phyloP scores from a whole-genome alignment of 2,888 invertebrate genomes.

The Athalia circularis region DNA sequence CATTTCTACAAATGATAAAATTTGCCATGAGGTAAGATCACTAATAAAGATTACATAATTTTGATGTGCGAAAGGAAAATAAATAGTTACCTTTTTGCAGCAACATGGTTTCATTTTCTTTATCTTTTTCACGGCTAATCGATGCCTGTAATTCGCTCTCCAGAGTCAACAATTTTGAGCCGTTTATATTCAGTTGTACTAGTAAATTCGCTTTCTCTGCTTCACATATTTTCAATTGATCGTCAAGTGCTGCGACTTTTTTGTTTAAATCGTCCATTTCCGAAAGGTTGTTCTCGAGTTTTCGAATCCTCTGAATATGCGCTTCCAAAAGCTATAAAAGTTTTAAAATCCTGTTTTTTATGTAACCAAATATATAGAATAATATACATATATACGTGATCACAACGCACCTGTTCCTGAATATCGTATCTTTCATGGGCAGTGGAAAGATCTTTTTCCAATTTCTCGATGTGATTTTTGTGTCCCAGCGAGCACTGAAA shows the following conservation, averaged over 20 bases:
- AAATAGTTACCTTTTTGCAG: constrained; percentile 62
- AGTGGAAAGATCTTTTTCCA: constrained; percentile 36
- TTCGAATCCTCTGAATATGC: constrained; percentile 48
- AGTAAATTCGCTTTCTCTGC: constrained; percentile 49
- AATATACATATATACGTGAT: background rate
- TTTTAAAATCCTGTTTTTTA: background rate
- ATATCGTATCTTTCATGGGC: constrained; percentile 34
- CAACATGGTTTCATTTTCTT: constrained; percentile 63
- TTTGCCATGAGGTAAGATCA: background rate
- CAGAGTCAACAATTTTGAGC: constrained; percentile 47
- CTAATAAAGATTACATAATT: background rate
- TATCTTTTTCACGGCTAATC: constrained; percentile 59
- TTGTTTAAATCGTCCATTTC: constrained; percentile 40
- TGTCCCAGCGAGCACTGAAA: constrained; percentile 19
- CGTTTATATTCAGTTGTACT: constrained; percentile 42
- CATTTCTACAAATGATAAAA: constrained; percentile 53
- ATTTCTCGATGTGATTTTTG: constrained; percentile 5
- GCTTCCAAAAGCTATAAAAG: constrained; percentile 51
- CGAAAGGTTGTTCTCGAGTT: constrained; percentile 51
- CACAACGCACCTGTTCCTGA: constrained; percentile 29
- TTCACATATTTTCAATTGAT: constrained; percentile 51
- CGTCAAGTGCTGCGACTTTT: constrained; percentile 51
- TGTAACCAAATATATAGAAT: background rate
- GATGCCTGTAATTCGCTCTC: constrained; percentile 51
- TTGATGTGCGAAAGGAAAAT: background rate